Percentiles rank a stretch among this genome's conserved stretches.
These are phyloP conservation scores for Lepidostoma basale DNA, from an alignment of 1,140 invertebrate genomes.

Conservation along the genomic window DNA sequence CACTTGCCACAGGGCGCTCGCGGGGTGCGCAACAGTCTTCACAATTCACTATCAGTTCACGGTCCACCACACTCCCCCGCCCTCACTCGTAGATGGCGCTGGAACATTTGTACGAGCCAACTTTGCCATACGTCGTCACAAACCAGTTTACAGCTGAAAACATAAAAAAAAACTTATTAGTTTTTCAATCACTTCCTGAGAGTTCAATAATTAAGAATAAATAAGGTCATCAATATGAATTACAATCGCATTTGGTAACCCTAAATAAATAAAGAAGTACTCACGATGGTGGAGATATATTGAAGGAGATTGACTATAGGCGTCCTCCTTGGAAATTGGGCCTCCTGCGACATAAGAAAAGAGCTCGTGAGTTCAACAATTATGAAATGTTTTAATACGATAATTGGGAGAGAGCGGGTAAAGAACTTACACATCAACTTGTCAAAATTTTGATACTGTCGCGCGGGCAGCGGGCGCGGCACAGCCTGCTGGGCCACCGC, in stretches of 20 bases:
- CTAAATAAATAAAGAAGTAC: no score
- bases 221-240: no score
- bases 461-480: slow-evolving; percentile 10
- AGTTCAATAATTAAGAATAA: neutral
- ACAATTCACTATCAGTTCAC: slow-evolving; percentile 18
- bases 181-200: no score
- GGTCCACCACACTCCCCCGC: neutral
- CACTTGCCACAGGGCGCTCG: slow-evolving; percentile 1
- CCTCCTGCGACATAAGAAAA: slow-evolving; percentile 4
- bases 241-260: no score
- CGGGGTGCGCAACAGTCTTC: slow-evolving; percentile 3
- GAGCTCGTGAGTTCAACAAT: neutral
- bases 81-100: slow-evolving; percentile 12
- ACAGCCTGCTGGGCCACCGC: slow-evolving; percentile 3
- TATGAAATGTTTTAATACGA: neutral
- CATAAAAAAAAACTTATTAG: neutral
- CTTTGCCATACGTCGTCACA: neutral
- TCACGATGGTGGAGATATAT: slow-evolving; percentile 12
- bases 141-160: slow-evolving; percentile 25
- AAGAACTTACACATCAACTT: slow-evolving; percentile 26
- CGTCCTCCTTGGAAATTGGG: slow-evolving; percentile 19
- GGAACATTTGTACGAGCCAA: neutral
- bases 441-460: slow-evolving; percentile 25
- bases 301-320: slow-evolving; percentile 18
- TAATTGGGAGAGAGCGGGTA: neutral